phyloP scores from a whole-genome alignment of 2,888 invertebrate genomes.

The Coelopa pilipes region DNA sequence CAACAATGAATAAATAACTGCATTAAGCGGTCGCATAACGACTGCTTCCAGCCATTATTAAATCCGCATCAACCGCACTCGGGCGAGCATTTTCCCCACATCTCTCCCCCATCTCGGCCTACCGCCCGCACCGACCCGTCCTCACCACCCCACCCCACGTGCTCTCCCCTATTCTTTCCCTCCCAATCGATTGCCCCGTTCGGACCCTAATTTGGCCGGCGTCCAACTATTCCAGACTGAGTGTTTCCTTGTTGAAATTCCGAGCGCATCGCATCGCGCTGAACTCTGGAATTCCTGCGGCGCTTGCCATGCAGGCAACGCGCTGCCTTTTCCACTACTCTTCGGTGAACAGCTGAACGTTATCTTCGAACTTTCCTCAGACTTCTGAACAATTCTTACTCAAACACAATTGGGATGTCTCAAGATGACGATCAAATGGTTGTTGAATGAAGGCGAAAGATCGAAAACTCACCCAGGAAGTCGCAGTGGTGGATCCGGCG shows the following conservation, averaged over 20 bases:
- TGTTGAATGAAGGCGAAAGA: no score
- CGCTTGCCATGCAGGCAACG: constrained; percentile 16
- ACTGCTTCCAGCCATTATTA: not conserved
- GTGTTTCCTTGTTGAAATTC: not conserved
- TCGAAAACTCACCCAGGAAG: constrained; percentile 80
- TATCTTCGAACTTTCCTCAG: no score
- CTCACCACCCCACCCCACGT: not conserved
- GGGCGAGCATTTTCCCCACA: not conserved
- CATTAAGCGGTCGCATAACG: not conserved
- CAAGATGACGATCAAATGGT: no score
- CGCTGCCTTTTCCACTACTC: constrained; percentile 16
- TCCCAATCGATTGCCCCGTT: not conserved
- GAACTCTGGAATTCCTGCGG: constrained; percentile 21
- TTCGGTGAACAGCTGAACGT: not conserved
- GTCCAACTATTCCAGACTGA: constrained; percentile 7
- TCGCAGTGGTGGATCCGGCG: constrained; percentile 96
- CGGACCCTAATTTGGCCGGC: not conserved
- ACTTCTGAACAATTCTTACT: no score
- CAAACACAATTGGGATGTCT: no score
- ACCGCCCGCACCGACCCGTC: not conserved
- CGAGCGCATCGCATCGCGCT: not conserved
- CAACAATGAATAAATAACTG: constrained; percentile 15
- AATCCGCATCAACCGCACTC: not conserved
- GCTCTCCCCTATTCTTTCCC: not conserved
- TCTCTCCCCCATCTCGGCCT: not conserved